Percentiles rank a stretch among this genome's conserved stretches.
phyloP scores from a whole-genome alignment of 2,888 invertebrate genomes.

The Odontomyia ornata region DNA sequence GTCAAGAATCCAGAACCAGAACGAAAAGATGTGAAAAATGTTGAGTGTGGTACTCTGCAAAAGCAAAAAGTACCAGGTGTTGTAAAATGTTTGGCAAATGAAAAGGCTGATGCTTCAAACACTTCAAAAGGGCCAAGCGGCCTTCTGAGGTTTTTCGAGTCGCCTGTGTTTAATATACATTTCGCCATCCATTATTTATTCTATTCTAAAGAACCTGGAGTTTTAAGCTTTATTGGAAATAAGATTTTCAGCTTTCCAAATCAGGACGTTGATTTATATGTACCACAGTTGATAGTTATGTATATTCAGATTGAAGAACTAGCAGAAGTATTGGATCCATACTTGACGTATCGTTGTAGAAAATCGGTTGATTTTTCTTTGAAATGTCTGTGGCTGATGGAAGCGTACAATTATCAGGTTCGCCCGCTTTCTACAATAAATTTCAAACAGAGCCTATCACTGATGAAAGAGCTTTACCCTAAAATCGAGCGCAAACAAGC shows the following conservation, averaged over 20 bases:
- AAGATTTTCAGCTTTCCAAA: slow-evolving; percentile 95
- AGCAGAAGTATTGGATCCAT: slow-evolving; percentile 90
- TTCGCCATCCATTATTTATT: slow-evolving; percentile 98
- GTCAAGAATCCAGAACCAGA: slow-evolving; percentile 46
- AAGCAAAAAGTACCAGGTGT: slow-evolving; percentile 62
- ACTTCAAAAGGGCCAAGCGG: slow-evolving; percentile 62
- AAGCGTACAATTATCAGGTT: slow-evolving; percentile 76
- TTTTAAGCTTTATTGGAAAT: slow-evolving; percentile 97
- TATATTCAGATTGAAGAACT: slow-evolving; percentile 98
- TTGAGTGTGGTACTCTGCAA: slow-evolving; percentile 56
- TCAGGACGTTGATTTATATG: slow-evolving; percentile 94
- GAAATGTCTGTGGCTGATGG: slow-evolving; percentile 94
- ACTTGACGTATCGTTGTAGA: slow-evolving; percentile 85
- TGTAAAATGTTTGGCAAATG: slow-evolving; percentile 62
- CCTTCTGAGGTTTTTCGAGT: slow-evolving; percentile 84
- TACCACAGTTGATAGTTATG: slow-evolving; percentile 98
- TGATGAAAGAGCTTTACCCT: slow-evolving; percentile 64
- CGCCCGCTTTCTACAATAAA: slow-evolving; percentile 52
- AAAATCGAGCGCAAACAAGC: slow-evolving; percentile 59
- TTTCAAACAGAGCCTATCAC: slow-evolving; percentile 61
- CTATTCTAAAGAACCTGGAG: slow-evolving; percentile 97
- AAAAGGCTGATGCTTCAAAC: slow-evolving; percentile 53
- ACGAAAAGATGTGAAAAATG: slow-evolving; percentile 55
- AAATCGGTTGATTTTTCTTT: slow-evolving; percentile 95
- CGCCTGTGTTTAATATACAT: slow-evolving; percentile 96